Conservation (phyloP, 2,888 invertebrate species). For the Sesia bembeciformis region DNA sequence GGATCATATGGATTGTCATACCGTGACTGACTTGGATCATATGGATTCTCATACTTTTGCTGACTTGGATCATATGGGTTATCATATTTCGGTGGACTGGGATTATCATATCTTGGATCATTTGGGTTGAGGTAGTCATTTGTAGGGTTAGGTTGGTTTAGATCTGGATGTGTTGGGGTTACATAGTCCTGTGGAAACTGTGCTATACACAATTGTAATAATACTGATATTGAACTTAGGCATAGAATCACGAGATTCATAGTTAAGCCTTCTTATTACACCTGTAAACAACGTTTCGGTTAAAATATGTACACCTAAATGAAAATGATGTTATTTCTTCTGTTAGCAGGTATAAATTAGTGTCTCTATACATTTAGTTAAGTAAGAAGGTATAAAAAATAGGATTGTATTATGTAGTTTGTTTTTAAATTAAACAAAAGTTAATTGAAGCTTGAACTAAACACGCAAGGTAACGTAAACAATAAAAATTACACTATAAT, state of each 20-base stretch:
- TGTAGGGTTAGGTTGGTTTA: conserved; percentile 39
- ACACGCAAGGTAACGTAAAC: too few relatives aligned
- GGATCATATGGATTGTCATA: conserved; percentile 25
- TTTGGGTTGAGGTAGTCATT: conserved; percentile 38
- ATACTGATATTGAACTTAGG: conserved; percentile 23
- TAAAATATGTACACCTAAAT: background rate
- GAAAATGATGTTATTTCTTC: too few relatives aligned
- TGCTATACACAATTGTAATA: conserved; percentile 34
- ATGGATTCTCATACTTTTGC: conserved; percentile 3
- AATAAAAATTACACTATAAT: too few relatives aligned
- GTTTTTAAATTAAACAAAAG: too few relatives aligned
- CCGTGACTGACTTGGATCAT: conserved; percentile 9
- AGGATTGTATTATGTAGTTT: too few relatives aligned
- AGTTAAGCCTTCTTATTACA: conserved; percentile 41
- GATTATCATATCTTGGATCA: conserved; percentile 49
- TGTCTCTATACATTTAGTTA: too few relatives aligned
- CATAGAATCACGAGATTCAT: conserved; percentile 52
- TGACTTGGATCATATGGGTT: conserved; percentile 43
- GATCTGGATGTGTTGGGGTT: conserved; percentile 44
- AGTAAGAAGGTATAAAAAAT: too few relatives aligned
- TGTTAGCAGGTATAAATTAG: too few relatives aligned
- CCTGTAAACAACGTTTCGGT: conserved; percentile 32
- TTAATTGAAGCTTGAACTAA: too few relatives aligned
- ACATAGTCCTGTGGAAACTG: conserved; percentile 38
- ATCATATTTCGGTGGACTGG: conserved; percentile 41